Evolutionary conservation across 2,888 invertebrate species (phyloP).

Genomic region (Drosophila paracracens): DNA sequence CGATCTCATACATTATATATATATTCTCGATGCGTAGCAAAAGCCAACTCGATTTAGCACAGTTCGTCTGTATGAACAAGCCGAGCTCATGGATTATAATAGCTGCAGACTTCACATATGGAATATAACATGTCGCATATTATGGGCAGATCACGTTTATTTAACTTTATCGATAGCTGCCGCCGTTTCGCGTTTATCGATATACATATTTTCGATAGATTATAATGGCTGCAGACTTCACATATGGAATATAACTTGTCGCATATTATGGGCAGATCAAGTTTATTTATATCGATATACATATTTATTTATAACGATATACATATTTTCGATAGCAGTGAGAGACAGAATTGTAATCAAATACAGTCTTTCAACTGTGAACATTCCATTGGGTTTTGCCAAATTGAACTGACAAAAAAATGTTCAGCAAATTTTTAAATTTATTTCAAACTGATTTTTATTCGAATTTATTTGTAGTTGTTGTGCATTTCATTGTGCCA

Average conservation of each 20-base stretch:
- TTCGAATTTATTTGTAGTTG: background rate
- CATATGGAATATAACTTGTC: background rate
- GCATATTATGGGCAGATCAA: background rate
- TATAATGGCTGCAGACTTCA: background rate
- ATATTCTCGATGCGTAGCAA: background rate
- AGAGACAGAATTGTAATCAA: too few species aligned
- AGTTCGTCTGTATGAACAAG: background rate
- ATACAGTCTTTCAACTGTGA: background rate
- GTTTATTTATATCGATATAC: background rate
- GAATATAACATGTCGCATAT: background rate
- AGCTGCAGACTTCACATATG: background rate
- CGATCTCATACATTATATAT: background rate
- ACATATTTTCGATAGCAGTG: too few species aligned
- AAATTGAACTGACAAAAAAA: background rate
- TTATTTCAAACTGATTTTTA: background rate
- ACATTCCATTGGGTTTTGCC: background rate
- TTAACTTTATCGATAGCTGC: background rate
- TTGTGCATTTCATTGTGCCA: background rate
- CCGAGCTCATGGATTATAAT: background rate
- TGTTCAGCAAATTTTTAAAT: background rate
- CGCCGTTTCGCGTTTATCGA: background rate
- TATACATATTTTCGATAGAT: too few species aligned
- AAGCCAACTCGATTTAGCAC: background rate
- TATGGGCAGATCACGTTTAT: background rate
- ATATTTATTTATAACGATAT: background rate